Evolutionary conservation across 2,797 vertebrate genomes (phyloP).

Genomic region (Cyclopterus lumpus): DNA sequence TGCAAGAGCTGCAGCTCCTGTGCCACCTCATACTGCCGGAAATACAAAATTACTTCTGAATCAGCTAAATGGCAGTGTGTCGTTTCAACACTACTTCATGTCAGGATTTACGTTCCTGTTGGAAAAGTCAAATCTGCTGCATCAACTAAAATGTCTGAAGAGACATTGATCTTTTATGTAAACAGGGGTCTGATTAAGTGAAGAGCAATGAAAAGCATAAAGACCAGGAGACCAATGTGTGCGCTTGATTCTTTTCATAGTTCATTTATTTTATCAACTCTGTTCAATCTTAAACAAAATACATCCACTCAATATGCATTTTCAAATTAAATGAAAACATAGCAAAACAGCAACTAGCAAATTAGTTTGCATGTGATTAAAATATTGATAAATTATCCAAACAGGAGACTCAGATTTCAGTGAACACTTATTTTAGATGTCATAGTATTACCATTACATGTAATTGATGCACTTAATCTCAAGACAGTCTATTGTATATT

Average conservation of each 20-base stretch:
- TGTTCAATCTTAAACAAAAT: neutral
- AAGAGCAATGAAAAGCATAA: neutral
- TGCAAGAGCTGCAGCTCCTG: constrained; percentile 64
- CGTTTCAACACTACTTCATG: neutral
- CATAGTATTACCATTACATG: no score
- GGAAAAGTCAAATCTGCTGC: neutral
- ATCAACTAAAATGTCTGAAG: neutral
- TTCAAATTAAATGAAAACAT: no score
- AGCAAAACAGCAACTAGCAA: neutral
- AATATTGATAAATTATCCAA: neutral
- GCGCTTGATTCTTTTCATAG: neutral
- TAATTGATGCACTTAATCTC: no score
- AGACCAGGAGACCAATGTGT: no score
- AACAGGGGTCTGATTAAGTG: neutral
- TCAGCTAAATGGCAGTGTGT: constrained; percentile 10
- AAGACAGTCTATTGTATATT: no score
- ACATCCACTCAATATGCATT: neutral
- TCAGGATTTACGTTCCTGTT: neutral
- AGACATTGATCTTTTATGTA: neutral
- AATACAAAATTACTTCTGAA: constrained; percentile 41
- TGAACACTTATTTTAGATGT: no score
- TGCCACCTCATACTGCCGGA: constrained; percentile 28
- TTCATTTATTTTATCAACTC: no score
- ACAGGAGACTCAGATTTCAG: neutral
- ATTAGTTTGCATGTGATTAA: neutral